Conservation (phyloP, 1,140 invertebrate species). For the Sweltsa coloradensis region DNA sequence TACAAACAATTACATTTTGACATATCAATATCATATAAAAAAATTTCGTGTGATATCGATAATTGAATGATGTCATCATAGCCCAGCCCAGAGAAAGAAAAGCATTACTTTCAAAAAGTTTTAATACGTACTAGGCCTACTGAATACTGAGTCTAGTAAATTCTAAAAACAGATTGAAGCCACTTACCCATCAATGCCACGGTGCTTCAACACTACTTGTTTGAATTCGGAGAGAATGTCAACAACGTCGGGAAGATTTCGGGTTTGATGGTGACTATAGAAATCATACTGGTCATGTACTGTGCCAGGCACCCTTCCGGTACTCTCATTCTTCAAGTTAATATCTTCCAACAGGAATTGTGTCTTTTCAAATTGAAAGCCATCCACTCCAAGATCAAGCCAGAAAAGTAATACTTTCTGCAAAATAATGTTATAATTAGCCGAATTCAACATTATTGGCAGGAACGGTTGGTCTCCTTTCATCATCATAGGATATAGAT, state of each 20-base stretch:
- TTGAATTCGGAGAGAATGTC: conserved; percentile 44
- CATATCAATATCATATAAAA: too few relatives aligned
- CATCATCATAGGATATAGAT: too few relatives aligned
- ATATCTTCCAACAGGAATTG: conserved; percentile 48
- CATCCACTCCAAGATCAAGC: conserved; percentile 53
- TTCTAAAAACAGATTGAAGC: neutral
- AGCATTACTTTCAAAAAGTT: too few relatives aligned
- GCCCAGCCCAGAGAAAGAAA: too few relatives aligned
- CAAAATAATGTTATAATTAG: conserved; percentile 16
- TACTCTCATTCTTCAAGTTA: conserved; percentile 32
- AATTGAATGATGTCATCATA: too few relatives aligned
- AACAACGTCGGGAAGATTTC: conserved; percentile 24
- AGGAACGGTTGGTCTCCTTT: too few relatives aligned
- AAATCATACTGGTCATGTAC: conserved; percentile 33
- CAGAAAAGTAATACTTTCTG: conserved; percentile 51
- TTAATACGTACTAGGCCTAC: too few relatives aligned
- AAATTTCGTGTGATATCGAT: too few relatives aligned
- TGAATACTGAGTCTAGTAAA: too few relatives aligned
- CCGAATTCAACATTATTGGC: too few relatives aligned
- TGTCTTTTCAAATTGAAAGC: conserved; percentile 56
- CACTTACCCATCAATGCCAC: conserved; percentile 16
- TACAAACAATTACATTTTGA: too few relatives aligned
- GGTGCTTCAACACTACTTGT: conserved; percentile 36
- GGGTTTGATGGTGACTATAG: conserved; percentile 4
- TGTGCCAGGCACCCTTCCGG: conserved; percentile 16